These are phyloP conservation scores for Lithophane ornitopus DNA, from an alignment of 2,888 invertebrate genomes.

Conservation along the genomic window DNA sequence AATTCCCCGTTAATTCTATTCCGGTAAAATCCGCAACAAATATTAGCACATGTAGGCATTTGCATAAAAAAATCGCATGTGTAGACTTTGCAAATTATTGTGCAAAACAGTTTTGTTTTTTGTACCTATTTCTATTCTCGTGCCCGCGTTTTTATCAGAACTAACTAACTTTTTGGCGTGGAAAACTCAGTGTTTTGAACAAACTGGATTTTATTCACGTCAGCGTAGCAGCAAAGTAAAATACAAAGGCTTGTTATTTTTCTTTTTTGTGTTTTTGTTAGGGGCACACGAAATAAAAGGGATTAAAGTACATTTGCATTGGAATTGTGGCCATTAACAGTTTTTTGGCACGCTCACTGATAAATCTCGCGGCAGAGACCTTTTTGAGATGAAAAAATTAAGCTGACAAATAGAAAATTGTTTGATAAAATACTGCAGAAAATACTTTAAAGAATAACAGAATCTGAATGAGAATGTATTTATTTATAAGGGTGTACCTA, in stretches of 20 bases:
- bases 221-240: slow-evolving; percentile 1
- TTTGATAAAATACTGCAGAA: neutral
- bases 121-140: slow-evolving; percentile 32
- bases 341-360: slow-evolving; percentile 26
- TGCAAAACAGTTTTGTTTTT: slow-evolving; percentile 24
- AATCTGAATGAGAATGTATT: neutral
- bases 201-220: slow-evolving; percentile 29
- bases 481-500: neutral
- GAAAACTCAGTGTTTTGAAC: slow-evolving; percentile 29
- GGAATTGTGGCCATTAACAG: slow-evolving; percentile 24
- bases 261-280: slow-evolving; percentile 2
- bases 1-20: slow-evolving; percentile 27
- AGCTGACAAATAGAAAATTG: slow-evolving; percentile 2
- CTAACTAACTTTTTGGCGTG: slow-evolving; percentile 45
- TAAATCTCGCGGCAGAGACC: neutral
- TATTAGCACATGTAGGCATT: slow-evolving; percentile 32
- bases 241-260: slow-evolving; percentile 34
- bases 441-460: neutral
- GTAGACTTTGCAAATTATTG: slow-evolving; percentile 15
- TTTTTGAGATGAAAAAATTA: slow-evolving; percentile 20
- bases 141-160: slow-evolving; percentile 32
- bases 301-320: slow-evolving; percentile 35
- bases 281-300: slow-evolving; percentile 27
- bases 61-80: slow-evolving; percentile 26
- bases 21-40: slow-evolving; percentile 15